Evolutionary conservation across 92 coral and sea anemone species (phyloP).

Genomic region (Anthopleura xanthogrammica): DNA sequence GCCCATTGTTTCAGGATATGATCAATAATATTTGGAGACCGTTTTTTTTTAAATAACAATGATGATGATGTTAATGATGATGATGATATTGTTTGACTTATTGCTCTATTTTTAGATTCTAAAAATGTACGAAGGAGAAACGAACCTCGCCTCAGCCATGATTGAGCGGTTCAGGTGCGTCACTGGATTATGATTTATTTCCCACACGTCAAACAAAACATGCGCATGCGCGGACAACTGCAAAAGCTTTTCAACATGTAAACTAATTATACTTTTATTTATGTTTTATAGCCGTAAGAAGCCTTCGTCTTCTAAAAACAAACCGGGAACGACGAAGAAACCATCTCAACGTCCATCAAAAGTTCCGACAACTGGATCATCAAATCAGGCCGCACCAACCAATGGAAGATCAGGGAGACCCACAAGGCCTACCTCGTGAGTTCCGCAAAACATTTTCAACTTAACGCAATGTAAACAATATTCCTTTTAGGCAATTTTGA

Average conservation of each 20-base stretch:
- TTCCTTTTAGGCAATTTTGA: too few relatives aligned
- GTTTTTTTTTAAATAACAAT: too few relatives aligned
- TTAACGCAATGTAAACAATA: background rate
- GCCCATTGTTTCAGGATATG: too few relatives aligned
- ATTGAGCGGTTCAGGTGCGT: constrained; percentile 68
- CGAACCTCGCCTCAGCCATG: constrained; percentile 53
- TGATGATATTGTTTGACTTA: background rate
- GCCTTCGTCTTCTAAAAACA: background rate
- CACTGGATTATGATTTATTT: too few relatives aligned
- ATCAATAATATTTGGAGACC: too few relatives aligned
- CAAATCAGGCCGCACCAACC: background rate
- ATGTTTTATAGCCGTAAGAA: background rate
- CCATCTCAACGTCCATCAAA: background rate
- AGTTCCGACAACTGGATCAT: background rate
- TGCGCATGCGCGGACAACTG: background rate
- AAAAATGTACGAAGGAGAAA: constrained; percentile 49
- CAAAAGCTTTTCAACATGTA: background rate
- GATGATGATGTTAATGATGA: too few relatives aligned
- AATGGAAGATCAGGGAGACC: background rate
- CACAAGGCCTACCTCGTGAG: background rate
- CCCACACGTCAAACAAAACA: background rate
- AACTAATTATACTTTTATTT: background rate
- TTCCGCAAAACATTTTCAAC: background rate
- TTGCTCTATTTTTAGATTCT: constrained; percentile 38
- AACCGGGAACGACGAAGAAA: background rate